Evolutionary conservation across 2,888 invertebrate genomes (phyloP).

Genomic region (Malthinus flaveolus): DNA sequence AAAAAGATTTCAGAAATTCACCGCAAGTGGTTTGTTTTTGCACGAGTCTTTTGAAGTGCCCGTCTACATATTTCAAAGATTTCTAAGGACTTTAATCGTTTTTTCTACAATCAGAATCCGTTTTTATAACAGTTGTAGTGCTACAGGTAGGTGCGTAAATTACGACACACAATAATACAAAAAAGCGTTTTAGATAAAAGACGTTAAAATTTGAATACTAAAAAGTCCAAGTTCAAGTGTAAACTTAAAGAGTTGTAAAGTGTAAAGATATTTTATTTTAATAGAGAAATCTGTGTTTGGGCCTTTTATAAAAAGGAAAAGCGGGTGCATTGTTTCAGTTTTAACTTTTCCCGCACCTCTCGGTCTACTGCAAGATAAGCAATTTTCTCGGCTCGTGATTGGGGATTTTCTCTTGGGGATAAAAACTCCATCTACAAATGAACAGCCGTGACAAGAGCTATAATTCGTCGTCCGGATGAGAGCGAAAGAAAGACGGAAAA

Average conservation of each 20-base stretch:
- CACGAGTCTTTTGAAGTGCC: too few species aligned
- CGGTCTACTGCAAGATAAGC: constrained; percentile 58
- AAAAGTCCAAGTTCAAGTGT: too few species aligned
- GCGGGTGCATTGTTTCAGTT: constrained; percentile 41
- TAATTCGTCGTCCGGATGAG: constrained; percentile 62
- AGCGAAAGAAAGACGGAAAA: constrained; percentile 49
- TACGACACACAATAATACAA: too few species aligned
- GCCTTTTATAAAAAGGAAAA: constrained; percentile 36
- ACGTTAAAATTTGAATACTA: too few species aligned
- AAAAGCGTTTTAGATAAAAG: too few species aligned
- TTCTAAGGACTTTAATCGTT: too few species aligned
- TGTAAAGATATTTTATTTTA: constrained; percentile 39
- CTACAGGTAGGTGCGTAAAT: too few species aligned
- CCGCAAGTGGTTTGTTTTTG: too few species aligned
- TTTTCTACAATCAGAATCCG: too few species aligned
- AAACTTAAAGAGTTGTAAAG: constrained; percentile 11
- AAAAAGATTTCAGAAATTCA: too few species aligned
- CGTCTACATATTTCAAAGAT: too few species aligned
- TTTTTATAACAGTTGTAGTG: too few species aligned
- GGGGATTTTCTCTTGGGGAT: constrained; percentile 66
- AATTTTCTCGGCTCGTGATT: constrained; percentile 72
- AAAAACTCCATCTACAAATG: constrained; percentile 73
- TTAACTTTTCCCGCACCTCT: constrained; percentile 36
- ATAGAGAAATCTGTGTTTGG: constrained; percentile 47
- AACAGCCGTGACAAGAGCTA: constrained; percentile 72